Evolutionary conservation across 2,797 vertebrate genomes (phyloP), one percentile per base, ranked within the genome.

Genomic region (Chaetodon trifasciatus): DNA sequence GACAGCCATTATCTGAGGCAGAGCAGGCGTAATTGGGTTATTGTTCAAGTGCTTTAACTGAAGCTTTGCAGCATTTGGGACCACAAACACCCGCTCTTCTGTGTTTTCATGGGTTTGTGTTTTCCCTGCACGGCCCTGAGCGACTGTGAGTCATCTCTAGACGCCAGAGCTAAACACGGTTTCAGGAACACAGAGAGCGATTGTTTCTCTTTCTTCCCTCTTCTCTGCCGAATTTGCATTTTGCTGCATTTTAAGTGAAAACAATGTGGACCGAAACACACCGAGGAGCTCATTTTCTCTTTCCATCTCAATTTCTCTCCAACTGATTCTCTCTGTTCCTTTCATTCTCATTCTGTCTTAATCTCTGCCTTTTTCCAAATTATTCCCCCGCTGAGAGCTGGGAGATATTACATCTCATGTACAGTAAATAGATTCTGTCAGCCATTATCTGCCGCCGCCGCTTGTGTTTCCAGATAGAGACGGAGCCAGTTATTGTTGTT

Each of bases 401-500:
- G 0, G 1, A 74, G 73, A 82, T 75, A 77, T 84, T 81, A 57
- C 82, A 66, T 70, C 78, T 87, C 49, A 4, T 65, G 53, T 83
- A 64, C 78, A 72, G 81, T 70, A 70, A 87, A 85, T 56, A 76
- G 75, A 78, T 82, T 53, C 8, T 79, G 42, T 84, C 83, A 69
- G 74, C 72, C 73, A 61, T 87, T 85, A 82, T 85, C 75, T 81
- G 24, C 74, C 4, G 0, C 64, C 37, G 72, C 52, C 0, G 57
- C 66, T 69, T 50, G 46, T 74, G 76, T 78, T 80, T 64, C 58
- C 69, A 74, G 17, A 53, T 1, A 12, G 55, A 77, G 32, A 21
- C 58, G n/a, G 60, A 32, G 56, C 55, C 69, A 28, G 42, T 79
- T 58, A 37, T 42, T 68, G 61, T 46, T 40, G 53, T 42, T 75